Conservation (phyloP, 2,113 vertebrate genomes). For the Tetraodon nigroviridis region DNA sequence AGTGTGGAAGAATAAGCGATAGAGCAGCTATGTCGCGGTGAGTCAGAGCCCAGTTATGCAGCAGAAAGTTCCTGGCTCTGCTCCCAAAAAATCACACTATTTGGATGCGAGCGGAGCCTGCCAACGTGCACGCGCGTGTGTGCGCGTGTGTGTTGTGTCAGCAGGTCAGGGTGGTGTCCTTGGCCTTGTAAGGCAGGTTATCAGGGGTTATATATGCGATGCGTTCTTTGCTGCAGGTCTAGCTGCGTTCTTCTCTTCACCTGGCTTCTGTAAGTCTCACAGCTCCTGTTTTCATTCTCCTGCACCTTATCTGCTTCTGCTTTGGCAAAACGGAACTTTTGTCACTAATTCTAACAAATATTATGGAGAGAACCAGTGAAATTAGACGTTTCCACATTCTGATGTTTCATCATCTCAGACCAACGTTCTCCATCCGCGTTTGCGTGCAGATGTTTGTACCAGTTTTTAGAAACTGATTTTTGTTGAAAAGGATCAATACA, state of each 20-base stretch:
- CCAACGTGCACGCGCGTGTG: slow-evolving; percentile 25
- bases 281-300: not conserved
- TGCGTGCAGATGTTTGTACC: too few species aligned
- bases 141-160: slow-evolving; percentile 26
- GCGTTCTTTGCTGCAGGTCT: slow-evolving; percentile 36
- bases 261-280: slow-evolving; percentile 52
- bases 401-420: not conserved
- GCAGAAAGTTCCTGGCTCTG: slow-evolving; percentile 63
- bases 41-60: slow-evolving; percentile 59
- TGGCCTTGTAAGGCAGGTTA: slow-evolving; percentile 68
- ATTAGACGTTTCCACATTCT: too few species aligned
- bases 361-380: too few species aligned
- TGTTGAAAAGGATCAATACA: too few species aligned
- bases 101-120: slow-evolving; percentile 40
- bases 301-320: not conserved
- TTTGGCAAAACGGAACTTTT: not conserved
- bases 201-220: slow-evolving; percentile 72
- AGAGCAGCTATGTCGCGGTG: slow-evolving; percentile 41
- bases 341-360: too few species aligned
- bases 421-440: not conserved
- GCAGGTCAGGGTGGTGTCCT: slow-evolving; percentile 56
- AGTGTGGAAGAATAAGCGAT: slow-evolving; percentile 51
- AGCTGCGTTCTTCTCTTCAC: slow-evolving; percentile 47
- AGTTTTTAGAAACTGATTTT: too few species aligned
- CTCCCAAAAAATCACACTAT: slow-evolving; percentile 61